Base-by-base conservation (phyloP, 1,140 invertebrate genomes). In the Apis mellifera region DNA sequence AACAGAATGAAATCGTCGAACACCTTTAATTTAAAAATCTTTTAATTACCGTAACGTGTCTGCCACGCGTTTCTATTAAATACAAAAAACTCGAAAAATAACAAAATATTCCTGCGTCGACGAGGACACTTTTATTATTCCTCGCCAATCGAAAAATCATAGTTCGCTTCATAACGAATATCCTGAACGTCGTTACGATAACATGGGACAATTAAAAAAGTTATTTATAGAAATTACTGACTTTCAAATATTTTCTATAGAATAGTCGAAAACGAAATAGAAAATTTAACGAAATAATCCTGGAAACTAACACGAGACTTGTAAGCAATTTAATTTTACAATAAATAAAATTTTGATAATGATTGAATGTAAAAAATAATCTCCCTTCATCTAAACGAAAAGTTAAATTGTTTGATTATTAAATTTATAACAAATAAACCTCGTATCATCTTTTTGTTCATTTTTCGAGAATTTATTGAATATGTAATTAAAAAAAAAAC, bases 1-100 rank as follows among this genome's bases (percentile, higher is more conserved):
- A 9, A 54, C 55, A 55, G n/a, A n/a, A 48, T 1, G 19, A 13
- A 42, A 19, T 42, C 26, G 77, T 32, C 21, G 62, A 19, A 21
- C 9, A 15, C 7, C 5, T 55, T 64, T 80, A 80, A 80, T 73
- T 80, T 65, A 80, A 80, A 80, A 73, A 80, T 80, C 60, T 55
- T 65, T 73, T 80, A 73, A 80, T 73, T 64, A 55, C 26, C 69
- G 26, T n/a, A 48, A 42, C 52, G 32, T 11, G 23, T 15, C 15
- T 13, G 62, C 5, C 15, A 32, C 26, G 32, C 65, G 72, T 60
- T 59, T 48, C 13, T 42, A 42, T 21, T 9, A 50, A 66, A 66
- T n/a, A n/a, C n/a, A n/a, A n/a, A n/a, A n/a, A n/a, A 19, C 26
- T 66, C 26, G 4, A 19, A 71, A 79, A 60, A 70, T 52, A 52